A percentile compares a stretch with the other conserved stretches of the same genome.
Evolutionary conservation across 1,140 invertebrate genomes (phyloP).

Genomic region (Hycleus phaleratus): DNA sequence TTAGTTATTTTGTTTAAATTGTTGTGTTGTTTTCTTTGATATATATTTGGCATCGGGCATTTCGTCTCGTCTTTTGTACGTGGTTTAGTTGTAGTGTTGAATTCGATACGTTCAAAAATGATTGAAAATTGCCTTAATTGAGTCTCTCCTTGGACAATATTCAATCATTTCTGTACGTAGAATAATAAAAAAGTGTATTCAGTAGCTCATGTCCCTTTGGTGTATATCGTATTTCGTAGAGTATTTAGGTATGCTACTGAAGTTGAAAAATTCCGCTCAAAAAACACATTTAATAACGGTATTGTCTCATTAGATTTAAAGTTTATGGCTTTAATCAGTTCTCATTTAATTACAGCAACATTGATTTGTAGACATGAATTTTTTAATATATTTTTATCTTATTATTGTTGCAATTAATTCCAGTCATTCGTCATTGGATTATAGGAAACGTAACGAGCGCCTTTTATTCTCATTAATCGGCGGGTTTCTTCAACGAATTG

Average conservation of each 20-base stretch:
- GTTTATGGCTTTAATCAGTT: constrained; percentile 30
- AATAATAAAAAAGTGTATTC: constrained; percentile 20
- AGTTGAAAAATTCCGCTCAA: constrained; percentile 30
- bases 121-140: too few relatives aligned
- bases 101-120: neutral
- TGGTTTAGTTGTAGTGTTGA: constrained; percentile 14
- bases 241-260: constrained; percentile 30
- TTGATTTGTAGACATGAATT: constrained; percentile 26
- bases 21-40: constrained; percentile 6
- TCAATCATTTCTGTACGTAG: too few relatives aligned
- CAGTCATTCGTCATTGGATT: constrained; percentile 21
- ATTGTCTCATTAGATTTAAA: constrained; percentile 22
- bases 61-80: constrained; percentile 6
- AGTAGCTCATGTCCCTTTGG: constrained; percentile 24
- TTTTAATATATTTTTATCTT: constrained; percentile 34
- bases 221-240: constrained; percentile 22
- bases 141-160: too few relatives aligned
- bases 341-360: constrained; percentile 19
- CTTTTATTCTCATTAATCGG: constrained; percentile 15
- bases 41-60: constrained; percentile 1
- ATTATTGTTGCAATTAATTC: constrained; percentile 13
- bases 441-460: constrained; percentile 19
- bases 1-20: constrained; percentile 7
- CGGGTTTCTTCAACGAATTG: constrained; percentile 10
- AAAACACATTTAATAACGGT: constrained; percentile 17